These are phyloP conservation scores for Ancistrus triradiatus DNA, from an alignment of 2,113 vertebrate species.

Conservation along the genomic window DNA sequence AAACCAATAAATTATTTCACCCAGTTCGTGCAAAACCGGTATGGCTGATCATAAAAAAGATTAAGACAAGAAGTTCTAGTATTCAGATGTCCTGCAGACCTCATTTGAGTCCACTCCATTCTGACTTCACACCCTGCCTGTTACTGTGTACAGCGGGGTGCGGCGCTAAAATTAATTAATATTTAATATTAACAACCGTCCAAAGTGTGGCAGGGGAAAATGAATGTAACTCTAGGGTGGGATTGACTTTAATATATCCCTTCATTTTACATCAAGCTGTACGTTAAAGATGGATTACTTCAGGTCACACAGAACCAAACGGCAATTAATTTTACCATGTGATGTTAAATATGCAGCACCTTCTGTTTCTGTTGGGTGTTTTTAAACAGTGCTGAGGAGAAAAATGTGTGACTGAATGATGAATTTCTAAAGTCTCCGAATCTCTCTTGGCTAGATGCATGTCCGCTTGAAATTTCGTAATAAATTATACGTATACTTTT, in stretches of 20 bases:
- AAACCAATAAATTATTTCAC: too few species aligned
- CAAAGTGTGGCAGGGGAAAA: not conserved
- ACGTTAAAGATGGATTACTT: not conserved
- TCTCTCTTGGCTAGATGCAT: too few species aligned
- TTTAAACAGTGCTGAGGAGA: too few species aligned
- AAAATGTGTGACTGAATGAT: too few species aligned
- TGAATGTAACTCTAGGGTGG: slow-evolving; percentile 12
- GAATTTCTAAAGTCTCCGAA: too few species aligned
- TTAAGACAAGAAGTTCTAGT: too few species aligned
- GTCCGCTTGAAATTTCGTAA: too few species aligned
- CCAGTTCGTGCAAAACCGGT: too few species aligned
- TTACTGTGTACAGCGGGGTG: slow-evolving; percentile 11
- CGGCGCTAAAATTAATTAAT: slow-evolving; percentile 25
- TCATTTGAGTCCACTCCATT: slow-evolving; percentile 3
- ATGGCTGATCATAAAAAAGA: too few species aligned
- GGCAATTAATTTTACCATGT: not conserved
- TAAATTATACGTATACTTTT: too few species aligned
- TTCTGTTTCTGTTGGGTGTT: not conserved
- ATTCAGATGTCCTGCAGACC: too few species aligned
- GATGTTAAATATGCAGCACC: not conserved
- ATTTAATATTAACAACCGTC: slow-evolving; percentile 26
- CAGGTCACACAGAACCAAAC: not conserved
- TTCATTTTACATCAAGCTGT: not conserved
- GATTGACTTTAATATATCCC: not conserved
- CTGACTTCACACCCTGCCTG: slow-evolving; percentile 19